phyloP scores from a whole-genome alignment of 2,113 vertebrate genomes.

The Dascyllus trimaculatus region DNA sequence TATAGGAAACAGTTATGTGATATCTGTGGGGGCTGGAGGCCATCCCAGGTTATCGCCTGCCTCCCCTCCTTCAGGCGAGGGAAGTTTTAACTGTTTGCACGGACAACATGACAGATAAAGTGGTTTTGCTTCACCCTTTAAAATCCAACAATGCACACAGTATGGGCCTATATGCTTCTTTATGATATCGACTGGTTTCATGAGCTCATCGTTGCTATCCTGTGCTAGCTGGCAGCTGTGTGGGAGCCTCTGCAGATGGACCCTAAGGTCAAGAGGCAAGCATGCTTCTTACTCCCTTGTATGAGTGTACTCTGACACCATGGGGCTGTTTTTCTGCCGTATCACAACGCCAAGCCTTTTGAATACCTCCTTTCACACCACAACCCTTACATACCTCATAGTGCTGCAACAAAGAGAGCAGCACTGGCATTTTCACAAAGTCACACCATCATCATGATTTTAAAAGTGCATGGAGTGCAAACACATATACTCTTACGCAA shows the following conservation, averaged over 20 bases:
- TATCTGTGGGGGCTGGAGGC: conserved; percentile 56
- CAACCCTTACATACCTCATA: background rate
- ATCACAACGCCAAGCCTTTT: conserved; percentile 24
- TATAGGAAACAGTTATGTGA: conserved; percentile 28
- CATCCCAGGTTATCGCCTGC: conserved; percentile 65
- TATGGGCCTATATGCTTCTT: background rate
- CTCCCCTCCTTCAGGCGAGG: conserved; percentile 43
- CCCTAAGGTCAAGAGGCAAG: conserved; percentile 58
- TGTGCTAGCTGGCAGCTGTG: background rate
- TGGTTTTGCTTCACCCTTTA: background rate
- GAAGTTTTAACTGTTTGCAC: conserved; percentile 25
- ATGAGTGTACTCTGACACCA: conserved; percentile 60
- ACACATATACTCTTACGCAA: conserved; percentile 30
- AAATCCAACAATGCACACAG: background rate
- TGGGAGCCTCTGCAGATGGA: conserved; percentile 17
- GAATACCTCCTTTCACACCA: conserved; percentile 10
- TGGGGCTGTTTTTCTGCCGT: conserved; percentile 37
- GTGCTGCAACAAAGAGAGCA: background rate
- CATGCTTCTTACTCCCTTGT: conserved; percentile 53
- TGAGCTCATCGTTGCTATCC: conserved; percentile 65
- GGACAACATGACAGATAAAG: conserved; percentile 60
- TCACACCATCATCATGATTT: conserved; percentile 13
- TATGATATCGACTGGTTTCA: conserved; percentile 42
- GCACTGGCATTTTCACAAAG: background rate
- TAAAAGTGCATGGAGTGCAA: conserved; percentile 50